Evolutionary conservation across 1,140 invertebrate species (phyloP), one percentile per base, ranked within the genome.

Genomic region (Drosophila hydei): DNA sequence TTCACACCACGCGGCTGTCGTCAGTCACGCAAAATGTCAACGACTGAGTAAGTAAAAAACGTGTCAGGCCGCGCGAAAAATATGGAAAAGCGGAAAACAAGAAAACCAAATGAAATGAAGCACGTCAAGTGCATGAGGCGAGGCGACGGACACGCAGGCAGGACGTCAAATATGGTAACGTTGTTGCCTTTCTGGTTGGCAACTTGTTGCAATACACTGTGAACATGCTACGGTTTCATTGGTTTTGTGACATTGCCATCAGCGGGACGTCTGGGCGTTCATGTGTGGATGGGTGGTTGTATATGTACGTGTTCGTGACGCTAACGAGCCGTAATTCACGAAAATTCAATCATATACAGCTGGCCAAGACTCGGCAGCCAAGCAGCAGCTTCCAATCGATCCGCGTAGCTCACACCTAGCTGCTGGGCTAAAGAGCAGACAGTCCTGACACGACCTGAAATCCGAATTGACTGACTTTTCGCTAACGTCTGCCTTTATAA

Each of bases 11-110:
- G 73, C 79, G 63, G 81, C 84, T 73, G 88, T 89, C 84, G 84
- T 77, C 84, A 89, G 84, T 89, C 84, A 89, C 84, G 84, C 85
- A 89, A 89, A 89, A 84, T 89, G 85, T 89, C 85, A 89, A 83
- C 79, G 79, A 74, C 72, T 88, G 81, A 77, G 81, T 81, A 88
- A 88, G 83, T 81, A 87, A 85, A 81, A 85, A 81, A 85, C 81
- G 83, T 88, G 81, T 75, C 81, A 68, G 77, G 61, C 81, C 64
- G 65, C 70, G 77, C 74, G 77, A 75, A 70, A 88, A 85, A 87
- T 88, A 85, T 85, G 81, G 61, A 21, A 67, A 58, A 58, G 47
- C 69, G 69, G 62, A 68, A 62, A 48, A 77, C 69, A 81, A 81
- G 77, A 87, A 87, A 87, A 77, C 62, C 77, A 79, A 85, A 78